phyloP scores from a whole-genome alignment of 2,888 invertebrate genomes.

The Tetheella fluctuosa region DNA sequence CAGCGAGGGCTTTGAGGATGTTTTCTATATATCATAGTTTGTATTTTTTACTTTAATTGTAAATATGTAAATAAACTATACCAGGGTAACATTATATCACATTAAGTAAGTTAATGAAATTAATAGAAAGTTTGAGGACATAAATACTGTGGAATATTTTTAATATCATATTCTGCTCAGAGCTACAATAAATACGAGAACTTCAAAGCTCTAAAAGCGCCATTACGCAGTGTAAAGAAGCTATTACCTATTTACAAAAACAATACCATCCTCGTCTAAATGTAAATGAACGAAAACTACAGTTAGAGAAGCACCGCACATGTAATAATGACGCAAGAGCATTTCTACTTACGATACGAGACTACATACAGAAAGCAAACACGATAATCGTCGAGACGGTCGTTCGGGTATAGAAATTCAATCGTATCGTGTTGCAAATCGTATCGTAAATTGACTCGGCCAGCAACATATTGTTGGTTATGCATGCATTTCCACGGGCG shows the following conservation, averaged over 20 bases:
- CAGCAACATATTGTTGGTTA: conserved; percentile 26
- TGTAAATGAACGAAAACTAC: not conserved
- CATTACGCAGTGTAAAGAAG: not conserved
- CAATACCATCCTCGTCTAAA: not conserved
- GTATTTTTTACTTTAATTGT: no score
- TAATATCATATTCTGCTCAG: no score
- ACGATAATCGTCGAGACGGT: conserved; percentile 1
- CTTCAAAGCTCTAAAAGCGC: not conserved
- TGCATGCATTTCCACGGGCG: conserved; percentile 46
- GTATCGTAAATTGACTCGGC: conserved; percentile 15
- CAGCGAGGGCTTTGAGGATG: no score
- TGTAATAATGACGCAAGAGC: conserved; percentile 2
- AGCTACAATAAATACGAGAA: not conserved
- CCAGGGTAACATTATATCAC: no score
- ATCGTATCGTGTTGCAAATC: conserved; percentile 4
- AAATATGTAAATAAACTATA: no score
- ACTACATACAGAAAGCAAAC: not conserved
- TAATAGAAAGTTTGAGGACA: no score
- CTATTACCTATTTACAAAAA: not conserved
- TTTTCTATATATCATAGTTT: no score
- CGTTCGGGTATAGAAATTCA: conserved; percentile 1
- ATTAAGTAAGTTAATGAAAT: no score
- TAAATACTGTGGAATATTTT: no score
- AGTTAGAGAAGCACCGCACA: not conserved
- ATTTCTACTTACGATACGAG: not conserved